Evolutionary conservation across 2,113 vertebrate species (phyloP).

Genomic region (Lota lota): DNA sequence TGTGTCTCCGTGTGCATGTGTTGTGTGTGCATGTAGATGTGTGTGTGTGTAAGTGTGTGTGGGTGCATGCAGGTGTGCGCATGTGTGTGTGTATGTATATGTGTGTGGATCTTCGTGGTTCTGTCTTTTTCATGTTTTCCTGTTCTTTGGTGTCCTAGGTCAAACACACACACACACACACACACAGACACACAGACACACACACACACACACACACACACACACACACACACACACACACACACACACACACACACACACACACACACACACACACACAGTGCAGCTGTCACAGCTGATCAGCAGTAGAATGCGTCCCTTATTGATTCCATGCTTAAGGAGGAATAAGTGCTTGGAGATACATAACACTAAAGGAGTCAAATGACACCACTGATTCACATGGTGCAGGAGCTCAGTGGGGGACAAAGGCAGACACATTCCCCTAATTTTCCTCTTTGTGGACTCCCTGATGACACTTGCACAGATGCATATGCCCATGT

Average conservation of each 20-base stretch:
- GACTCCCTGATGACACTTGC: too few species aligned
- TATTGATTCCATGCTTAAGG: constrained; percentile 37
- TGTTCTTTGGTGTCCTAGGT: too few species aligned
- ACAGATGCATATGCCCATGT: too few species aligned
- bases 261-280: too few species aligned
- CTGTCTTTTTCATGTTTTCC: too few species aligned
- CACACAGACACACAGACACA: too few species aligned
- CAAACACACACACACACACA: too few species aligned
- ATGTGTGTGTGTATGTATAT: constrained; percentile 1
- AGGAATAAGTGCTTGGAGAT: constrained; percentile 31
- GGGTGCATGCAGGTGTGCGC: constrained; percentile 3
- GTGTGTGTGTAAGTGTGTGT: constrained; percentile 13
- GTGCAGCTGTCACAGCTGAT: constrained; percentile 37
- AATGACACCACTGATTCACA: constrained; percentile 24
- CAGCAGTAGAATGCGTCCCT: constrained; percentile 37
- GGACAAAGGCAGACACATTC: constrained; percentile 18
- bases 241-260: too few species aligned
- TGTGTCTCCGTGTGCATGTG: constrained; percentile 20
- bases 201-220: too few species aligned
- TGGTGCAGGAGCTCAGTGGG: constrained; percentile 6
- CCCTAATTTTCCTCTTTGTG: constrained; percentile 24
- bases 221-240: constrained; percentile 8
- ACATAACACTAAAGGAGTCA: constrained; percentile 31
- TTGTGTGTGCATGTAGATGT: constrained; percentile 10
- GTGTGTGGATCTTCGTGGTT: too few species aligned